Conservation (phyloP, 2,888 invertebrate species). For the Acrobasis consociella region DNA sequence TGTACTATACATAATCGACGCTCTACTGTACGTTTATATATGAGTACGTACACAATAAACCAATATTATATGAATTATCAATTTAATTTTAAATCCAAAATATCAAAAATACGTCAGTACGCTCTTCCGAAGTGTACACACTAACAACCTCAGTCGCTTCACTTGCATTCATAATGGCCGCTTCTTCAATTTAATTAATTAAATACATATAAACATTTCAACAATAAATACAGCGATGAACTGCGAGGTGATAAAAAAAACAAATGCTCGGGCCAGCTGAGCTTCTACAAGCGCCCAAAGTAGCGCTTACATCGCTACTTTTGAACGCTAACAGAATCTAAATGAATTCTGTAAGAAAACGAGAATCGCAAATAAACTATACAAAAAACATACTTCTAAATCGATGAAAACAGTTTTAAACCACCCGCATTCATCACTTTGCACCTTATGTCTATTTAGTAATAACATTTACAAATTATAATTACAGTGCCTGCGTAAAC, state of each 20-base stretch:
- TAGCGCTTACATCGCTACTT: not conserved
- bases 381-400: constrained; percentile 6
- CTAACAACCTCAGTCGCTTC: constrained; percentile 10
- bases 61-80: constrained; percentile 5
- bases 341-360: not conserved
- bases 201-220: constrained; percentile 1
- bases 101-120: constrained; percentile 19
- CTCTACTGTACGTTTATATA: not conserved
- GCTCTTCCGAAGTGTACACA: not conserved
- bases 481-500: constrained; percentile 26
- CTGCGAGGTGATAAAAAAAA: constrained; percentile 6
- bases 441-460: constrained; percentile 19
- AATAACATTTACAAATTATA: constrained; percentile 30
- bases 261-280: constrained; percentile 7
- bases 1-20: too few species aligned
- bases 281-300: not conserved
- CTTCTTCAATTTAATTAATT: constrained; percentile 5
- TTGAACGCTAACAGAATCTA: not conserved
- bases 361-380: not conserved
- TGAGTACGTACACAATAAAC: not conserved
- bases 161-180: constrained; percentile 9
- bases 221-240: constrained; percentile 14
- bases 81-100: constrained; percentile 16
- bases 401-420: constrained; percentile 27
- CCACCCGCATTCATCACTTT: constrained; percentile 26